Conservation (phyloP, 2,797 vertebrate genomes). For the Lerista edwardsae region DNA sequence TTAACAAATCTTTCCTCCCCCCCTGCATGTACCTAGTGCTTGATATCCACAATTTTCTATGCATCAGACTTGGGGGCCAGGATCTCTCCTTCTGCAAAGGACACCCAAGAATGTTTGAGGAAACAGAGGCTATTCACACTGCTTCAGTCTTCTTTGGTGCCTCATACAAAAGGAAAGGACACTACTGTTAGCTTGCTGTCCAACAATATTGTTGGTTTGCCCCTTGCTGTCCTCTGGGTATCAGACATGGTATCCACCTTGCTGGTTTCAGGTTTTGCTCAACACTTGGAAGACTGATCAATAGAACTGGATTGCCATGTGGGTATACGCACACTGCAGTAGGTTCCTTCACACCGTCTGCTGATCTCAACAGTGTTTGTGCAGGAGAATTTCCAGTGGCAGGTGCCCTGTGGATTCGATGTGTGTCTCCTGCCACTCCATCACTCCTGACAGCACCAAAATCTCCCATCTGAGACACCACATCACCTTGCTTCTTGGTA, state of each 20-base stretch:
- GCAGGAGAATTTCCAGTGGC: background rate
- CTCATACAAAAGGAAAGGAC: background rate
- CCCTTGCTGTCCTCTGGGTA: background rate
- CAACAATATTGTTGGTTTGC: too few species aligned
- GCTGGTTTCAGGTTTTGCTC: background rate
- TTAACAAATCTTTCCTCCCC: too few species aligned
- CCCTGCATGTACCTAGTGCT: background rate
- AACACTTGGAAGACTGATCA: background rate
- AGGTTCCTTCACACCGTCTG: background rate
- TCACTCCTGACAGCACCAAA: background rate
- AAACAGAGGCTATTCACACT: background rate
- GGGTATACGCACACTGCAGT: background rate
- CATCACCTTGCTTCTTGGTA: background rate
- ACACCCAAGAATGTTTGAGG: background rate
- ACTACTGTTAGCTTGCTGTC: background rate
- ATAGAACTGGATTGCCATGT: background rate
- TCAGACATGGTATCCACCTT: background rate
- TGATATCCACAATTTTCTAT: background rate
- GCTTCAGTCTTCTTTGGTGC: background rate
- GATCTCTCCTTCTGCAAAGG: background rate
- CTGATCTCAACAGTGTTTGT: background rate
- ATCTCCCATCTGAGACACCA: background rate
- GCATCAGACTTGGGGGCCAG: background rate
- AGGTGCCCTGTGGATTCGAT: background rate
- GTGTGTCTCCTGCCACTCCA: background rate